Conservation (phyloP, 2,797 vertebrate genomes). For the Clamator glandarius region DNA sequence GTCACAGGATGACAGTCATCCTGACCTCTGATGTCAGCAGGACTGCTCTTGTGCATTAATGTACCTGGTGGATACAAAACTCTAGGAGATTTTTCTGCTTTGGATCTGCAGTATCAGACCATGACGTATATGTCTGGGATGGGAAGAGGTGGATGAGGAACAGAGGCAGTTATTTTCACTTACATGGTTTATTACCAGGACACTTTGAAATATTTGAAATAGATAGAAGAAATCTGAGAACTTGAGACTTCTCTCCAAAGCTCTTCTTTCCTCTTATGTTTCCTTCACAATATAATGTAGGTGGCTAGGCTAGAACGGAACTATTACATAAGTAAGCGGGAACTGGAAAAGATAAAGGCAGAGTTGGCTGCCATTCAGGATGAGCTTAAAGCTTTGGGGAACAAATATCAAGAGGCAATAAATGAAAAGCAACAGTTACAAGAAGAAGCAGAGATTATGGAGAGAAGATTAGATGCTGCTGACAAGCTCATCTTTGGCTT, state of each 20-base stretch:
- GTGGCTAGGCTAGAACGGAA: slow-evolving; percentile 90
- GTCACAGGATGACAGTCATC: neutral
- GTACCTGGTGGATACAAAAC: neutral
- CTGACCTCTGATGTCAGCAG: neutral
- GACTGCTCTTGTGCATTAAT: neutral
- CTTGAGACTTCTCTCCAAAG: neutral
- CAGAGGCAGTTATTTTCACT: neutral
- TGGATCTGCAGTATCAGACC: neutral
- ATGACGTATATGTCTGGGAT: neutral
- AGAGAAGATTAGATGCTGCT: slow-evolving; percentile 89
- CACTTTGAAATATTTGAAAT: neutral
- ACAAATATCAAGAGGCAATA: slow-evolving; percentile 87
- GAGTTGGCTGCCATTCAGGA: slow-evolving; percentile 85
- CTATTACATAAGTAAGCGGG: slow-evolving; percentile 87
- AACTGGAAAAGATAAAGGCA: slow-evolving; percentile 88
- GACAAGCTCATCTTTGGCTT: slow-evolving; percentile 95
- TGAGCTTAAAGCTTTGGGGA: slow-evolving; percentile 85
- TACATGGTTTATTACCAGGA: neutral
- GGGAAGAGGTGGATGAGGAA: neutral
- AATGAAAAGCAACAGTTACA: slow-evolving; percentile 88
- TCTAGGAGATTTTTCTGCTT: neutral
- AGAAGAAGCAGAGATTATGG: slow-evolving; percentile 94
- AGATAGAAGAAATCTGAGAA: neutral
- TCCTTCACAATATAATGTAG: slow-evolving; percentile 65
- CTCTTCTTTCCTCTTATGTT: neutral